Percentiles rank a stretch among this genome's conserved stretches.
Evolutionary conservation across 2,888 invertebrate genomes (phyloP).

Genomic region (Laothoe populi): DNA sequence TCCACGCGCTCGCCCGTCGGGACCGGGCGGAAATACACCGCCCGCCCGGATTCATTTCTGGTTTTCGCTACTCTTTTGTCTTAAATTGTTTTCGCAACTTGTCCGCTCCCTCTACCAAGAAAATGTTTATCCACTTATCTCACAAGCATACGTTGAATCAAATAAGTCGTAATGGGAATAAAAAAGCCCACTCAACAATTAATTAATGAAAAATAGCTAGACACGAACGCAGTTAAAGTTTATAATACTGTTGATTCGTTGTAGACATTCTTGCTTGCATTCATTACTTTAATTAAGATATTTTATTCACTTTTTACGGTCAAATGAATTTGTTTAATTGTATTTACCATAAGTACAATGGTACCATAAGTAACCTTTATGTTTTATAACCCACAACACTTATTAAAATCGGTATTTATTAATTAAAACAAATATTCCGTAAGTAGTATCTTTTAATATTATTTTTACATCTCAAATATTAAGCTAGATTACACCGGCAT

Average conservation of each 20-base stretch:
- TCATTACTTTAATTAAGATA: not conserved
- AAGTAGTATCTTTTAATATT: no score
- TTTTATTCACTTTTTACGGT: conserved; percentile 7
- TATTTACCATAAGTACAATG: not conserved
- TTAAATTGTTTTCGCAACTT: conserved; percentile 78
- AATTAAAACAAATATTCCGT: no score
- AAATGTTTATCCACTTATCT: conserved; percentile 53
- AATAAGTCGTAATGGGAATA: conserved; percentile 23
- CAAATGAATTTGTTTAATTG: not conserved
- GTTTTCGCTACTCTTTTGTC: conserved; percentile 82
- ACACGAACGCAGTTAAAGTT: not conserved
- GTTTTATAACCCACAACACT: no score
- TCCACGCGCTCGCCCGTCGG: conserved; percentile 61
- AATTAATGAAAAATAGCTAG: conserved; percentile 3
- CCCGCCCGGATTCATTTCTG: conserved; percentile 81
- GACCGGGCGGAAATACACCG: conserved; percentile 63
- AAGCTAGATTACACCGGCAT: no score
- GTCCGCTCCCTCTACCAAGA: conserved; percentile 61
- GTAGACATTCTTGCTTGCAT: not conserved
- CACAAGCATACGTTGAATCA: conserved; percentile 31
- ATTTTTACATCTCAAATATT: no score
- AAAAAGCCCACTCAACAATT: not conserved
- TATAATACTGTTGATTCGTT: not conserved
- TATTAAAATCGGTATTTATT: no score
- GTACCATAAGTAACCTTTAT: no score